Percentiles rank a stretch among this genome's conserved stretches.
These are phyloP conservation scores for Cyanocitta stelleri DNA, from an alignment of 2,113 vertebrate species.

Conservation along the genomic window DNA sequence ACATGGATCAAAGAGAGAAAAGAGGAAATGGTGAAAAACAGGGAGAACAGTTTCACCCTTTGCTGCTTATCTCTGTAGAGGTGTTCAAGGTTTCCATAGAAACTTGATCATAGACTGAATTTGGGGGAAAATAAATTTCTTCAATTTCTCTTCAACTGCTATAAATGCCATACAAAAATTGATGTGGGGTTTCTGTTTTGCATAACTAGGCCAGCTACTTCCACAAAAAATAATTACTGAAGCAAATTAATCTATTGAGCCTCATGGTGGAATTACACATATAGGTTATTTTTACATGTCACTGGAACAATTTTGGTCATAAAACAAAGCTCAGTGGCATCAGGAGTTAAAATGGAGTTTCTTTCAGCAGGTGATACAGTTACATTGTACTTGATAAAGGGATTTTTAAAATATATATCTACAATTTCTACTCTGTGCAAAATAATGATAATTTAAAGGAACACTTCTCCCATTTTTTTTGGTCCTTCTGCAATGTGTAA, in stretches of 20 bases:
- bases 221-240: not conserved
- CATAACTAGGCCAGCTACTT: not conserved
- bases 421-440: not conserved
- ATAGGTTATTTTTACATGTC: not conserved
- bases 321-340: not conserved
- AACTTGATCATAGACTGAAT: not conserved
- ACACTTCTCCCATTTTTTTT: not conserved
- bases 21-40: not conserved
- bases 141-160: not conserved
- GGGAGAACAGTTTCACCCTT: not conserved
- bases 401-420: not conserved
- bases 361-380: not conserved
- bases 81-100: conserved; percentile 31
- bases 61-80: not conserved
- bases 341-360: not conserved
- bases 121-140: not conserved
- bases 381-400: not conserved
- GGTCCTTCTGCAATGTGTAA: not conserved
- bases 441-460: not conserved
- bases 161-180: not conserved
- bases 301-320: not conserved
- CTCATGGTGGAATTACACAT: not conserved
- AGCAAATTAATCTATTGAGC: not conserved
- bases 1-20: conserved; percentile 2
- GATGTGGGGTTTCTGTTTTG: not conserved